Evolutionary conservation across 2,888 invertebrate species (phyloP).

Genomic region (Amblyjoppa fuscipennis): DNA sequence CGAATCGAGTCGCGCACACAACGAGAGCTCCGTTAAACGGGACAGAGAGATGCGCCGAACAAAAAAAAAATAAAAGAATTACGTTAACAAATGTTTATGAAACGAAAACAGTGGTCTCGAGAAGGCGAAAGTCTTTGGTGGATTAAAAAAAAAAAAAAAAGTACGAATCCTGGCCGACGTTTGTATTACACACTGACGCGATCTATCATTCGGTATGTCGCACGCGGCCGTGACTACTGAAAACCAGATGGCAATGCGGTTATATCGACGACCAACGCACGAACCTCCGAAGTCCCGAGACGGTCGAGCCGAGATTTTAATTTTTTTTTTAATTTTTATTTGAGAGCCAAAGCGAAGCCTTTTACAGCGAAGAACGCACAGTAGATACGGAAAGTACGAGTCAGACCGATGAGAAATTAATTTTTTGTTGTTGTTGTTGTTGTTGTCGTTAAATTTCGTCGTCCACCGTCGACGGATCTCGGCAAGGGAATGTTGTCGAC

Average conservation of each 20-base stretch:
- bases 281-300: constrained; percentile 12
- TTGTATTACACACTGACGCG: constrained; percentile 34
- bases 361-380: not conserved
- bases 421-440: no score
- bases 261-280: constrained; percentile 1
- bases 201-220: constrained; percentile 29
- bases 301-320: constrained; percentile 14
- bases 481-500: constrained; percentile 61
- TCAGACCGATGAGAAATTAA: not conserved
- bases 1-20: no score
- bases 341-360: not conserved
- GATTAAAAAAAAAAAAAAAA: not conserved
- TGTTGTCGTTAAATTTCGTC: constrained; percentile 19
- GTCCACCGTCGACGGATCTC: constrained; percentile 52
- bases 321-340: not conserved
- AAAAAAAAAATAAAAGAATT: not conserved
- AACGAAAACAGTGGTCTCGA: not conserved
- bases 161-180: constrained; percentile 2
- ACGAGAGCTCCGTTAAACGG: not conserved
- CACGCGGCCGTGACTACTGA: constrained; percentile 53
- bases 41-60: not conserved
- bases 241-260: constrained; percentile 17
- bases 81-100: no score
- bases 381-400: constrained; percentile 14
- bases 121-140: not conserved